Evolutionary conservation across 2,113 vertebrate species (phyloP).

Genomic region (Phalacrocorax carbo): DNA sequence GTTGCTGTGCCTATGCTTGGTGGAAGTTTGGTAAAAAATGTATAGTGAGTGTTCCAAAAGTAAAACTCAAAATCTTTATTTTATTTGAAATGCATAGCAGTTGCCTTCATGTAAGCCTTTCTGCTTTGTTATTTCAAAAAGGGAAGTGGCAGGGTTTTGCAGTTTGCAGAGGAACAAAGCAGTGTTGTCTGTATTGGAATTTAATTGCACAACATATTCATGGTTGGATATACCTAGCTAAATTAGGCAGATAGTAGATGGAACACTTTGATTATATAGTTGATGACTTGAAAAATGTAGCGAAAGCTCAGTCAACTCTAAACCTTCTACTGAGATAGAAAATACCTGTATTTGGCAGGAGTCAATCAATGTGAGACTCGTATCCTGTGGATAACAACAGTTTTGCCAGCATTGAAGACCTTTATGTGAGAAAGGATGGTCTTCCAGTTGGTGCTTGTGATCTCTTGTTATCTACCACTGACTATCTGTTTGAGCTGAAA

Average conservation of each 20-base stretch:
- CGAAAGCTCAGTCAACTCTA: background rate
- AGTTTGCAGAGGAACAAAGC: background rate
- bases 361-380: background rate
- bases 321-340: background rate
- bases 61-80: background rate
- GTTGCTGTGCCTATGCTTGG: background rate
- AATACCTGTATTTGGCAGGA: background rate
- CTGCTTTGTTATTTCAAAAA: background rate
- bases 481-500: background rate
- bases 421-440: background rate
- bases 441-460: background rate
- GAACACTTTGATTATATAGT: background rate
- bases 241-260: background rate
- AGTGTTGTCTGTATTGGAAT: background rate
- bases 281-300: background rate
- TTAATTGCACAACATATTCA: fast-evolving
- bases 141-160: background rate
- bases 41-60: background rate
- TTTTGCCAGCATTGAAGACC: background rate
- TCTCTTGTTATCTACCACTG: background rate
- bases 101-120: background rate
- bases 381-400: background rate
- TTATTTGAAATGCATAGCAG: background rate
- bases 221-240: background rate
- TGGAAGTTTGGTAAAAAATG: background rate